Percentiles rank a stretch among this genome's conserved stretches.
These are phyloP conservation scores for Percina caprodes DNA, from an alignment of 2,113 vertebrate genomes.

Conservation along the genomic window DNA sequence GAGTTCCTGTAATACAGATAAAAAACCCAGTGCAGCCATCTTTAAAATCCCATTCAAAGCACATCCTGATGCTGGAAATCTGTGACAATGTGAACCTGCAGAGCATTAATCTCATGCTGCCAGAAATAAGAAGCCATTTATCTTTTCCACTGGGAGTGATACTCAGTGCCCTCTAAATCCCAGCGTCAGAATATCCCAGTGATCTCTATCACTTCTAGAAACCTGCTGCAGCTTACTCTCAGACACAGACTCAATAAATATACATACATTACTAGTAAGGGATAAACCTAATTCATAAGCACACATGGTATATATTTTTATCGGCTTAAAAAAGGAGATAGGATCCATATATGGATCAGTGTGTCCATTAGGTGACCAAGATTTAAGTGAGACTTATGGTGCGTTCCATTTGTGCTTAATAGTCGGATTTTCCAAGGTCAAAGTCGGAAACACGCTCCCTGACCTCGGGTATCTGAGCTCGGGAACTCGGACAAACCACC, in stretches of 20 bases:
- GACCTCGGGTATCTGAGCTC: too few species aligned
- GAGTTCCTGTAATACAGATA: neutral
- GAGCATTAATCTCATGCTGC: slow-evolving; percentile 56
- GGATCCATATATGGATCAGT: neutral
- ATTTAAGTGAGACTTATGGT: too few species aligned
- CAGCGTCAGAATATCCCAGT: slow-evolving; percentile 44
- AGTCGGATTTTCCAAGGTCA: too few species aligned
- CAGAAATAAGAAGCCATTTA: slow-evolving; percentile 61
- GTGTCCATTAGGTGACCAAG: too few species aligned
- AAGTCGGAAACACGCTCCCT: too few species aligned
- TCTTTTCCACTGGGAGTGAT: slow-evolving; percentile 41
- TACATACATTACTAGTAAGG: neutral
- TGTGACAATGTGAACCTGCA: slow-evolving; percentile 32
- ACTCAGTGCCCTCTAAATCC: slow-evolving; percentile 57
- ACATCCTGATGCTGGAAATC: slow-evolving; percentile 17
- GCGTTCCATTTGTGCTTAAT: too few species aligned
- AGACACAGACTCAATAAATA: neutral
- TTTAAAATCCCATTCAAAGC: slow-evolving; percentile 10
- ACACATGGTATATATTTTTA: neutral
- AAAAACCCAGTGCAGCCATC: neutral
- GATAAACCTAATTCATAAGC: neutral
- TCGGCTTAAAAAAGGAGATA: neutral
- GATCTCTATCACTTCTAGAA: slow-evolving; percentile 45
- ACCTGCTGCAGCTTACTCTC: neutral
- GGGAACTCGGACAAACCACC: too few species aligned